phyloP scores from a whole-genome alignment of 1,140 invertebrate genomes.

The Listronotus oregonensis region DNA sequence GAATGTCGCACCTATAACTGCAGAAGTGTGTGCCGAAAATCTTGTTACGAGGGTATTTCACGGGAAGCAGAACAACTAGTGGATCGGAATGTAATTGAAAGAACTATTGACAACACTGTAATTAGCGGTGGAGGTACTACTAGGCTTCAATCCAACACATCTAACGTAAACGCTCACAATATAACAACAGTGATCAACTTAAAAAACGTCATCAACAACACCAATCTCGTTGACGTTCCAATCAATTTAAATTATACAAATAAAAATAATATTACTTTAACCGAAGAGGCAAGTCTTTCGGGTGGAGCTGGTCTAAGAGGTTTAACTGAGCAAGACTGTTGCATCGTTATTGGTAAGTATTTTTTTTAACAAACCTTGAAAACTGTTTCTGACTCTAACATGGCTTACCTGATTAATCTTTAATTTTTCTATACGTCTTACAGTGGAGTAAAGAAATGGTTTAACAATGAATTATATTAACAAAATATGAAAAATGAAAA shows the following conservation, averaged over 20 bases:
- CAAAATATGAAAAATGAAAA: too few species aligned
- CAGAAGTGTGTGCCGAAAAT: conserved; percentile 40
- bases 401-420: too few species aligned
- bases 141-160: conserved; percentile 8
- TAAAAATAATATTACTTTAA: conserved; percentile 49
- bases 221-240: conserved; percentile 51
- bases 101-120: not conserved
- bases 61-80: conserved; percentile 4
- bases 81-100: conserved; percentile 2
- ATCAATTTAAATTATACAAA: conserved; percentile 50
- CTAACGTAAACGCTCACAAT: conserved; percentile 41
- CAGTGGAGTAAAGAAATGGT: too few species aligned
- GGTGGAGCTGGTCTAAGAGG: not conserved
- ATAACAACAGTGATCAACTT: conserved; percentile 53
- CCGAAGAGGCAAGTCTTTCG: not conserved
- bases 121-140: not conserved
- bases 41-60: conserved; percentile 37
- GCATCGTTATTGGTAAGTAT: conserved; percentile 35
- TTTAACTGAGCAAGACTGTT: conserved; percentile 20
- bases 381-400: too few species aligned
- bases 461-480: too few species aligned
- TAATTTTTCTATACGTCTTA: too few species aligned
- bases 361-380: not conserved
- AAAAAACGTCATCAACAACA: conserved; percentile 51
- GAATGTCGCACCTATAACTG: conserved; percentile 41